Percentiles rank a stretch among this genome's conserved stretches.
phyloP scores from a whole-genome alignment of 1,140 invertebrate species.

The Drosophila sproati region DNA sequence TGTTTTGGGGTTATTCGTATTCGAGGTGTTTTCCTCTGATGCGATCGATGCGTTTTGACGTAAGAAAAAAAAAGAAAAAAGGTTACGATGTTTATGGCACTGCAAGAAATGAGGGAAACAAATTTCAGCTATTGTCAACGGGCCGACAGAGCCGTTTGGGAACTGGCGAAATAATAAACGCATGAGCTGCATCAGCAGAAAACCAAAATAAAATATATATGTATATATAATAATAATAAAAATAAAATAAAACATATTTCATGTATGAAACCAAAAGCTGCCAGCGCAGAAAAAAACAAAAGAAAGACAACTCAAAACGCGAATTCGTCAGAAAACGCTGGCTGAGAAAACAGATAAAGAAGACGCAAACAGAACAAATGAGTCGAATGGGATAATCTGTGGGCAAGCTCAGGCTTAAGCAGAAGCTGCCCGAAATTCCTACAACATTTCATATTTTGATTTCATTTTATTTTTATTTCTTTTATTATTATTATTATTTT shows the following conservation, averaged over 20 bases:
- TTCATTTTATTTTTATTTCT: neutral
- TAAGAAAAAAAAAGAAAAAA: conserved; percentile 47
- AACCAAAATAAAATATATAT: conserved; percentile 41
- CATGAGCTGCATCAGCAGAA: conserved; percentile 18
- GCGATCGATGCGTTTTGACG: conserved; percentile 48
- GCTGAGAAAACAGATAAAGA: conserved; percentile 24
- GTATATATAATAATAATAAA: conserved; percentile 1
- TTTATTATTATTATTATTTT: neutral
- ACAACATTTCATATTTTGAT: conserved; percentile 9
- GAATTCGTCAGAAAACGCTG: conserved; percentile 49
- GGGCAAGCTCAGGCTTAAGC: conserved; percentile 1
- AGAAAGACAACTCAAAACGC: conserved; percentile 22
- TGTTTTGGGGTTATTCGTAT: conserved; percentile 62
- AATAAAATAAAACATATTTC: conserved; percentile 12
- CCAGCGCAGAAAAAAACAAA: conserved; percentile 25
- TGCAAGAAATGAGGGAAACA: conserved; percentile 43
- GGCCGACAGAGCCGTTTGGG: neutral
- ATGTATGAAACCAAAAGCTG: conserved; percentile 54
- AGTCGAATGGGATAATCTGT: neutral
- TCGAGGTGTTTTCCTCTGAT: conserved; percentile 56
- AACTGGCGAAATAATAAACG: conserved; percentile 21
- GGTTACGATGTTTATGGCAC: conserved; percentile 73
- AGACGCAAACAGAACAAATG: conserved; percentile 7
- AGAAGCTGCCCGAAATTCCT: conserved; percentile 9
- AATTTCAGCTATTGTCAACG: conserved; percentile 8